Evolutionary conservation across 2,113 vertebrate species (phyloP), one percentile per base, ranked within the genome.

Genomic region (Odocoileus hemionus): DNA sequence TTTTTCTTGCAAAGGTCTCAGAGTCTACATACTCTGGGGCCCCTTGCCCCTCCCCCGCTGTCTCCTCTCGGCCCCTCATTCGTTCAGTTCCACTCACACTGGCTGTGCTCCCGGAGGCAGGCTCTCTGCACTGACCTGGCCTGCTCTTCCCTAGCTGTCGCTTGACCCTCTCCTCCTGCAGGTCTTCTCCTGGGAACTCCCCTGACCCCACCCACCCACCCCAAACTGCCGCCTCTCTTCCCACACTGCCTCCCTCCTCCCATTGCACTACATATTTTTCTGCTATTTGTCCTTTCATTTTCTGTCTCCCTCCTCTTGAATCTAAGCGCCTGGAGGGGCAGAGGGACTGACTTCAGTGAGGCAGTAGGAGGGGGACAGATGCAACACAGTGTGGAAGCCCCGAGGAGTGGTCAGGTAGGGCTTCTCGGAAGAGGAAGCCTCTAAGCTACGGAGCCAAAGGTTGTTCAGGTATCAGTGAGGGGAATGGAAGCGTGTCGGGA

Each of bases 51-150:
- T 6, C 12, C 39, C 58, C 78, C 64, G 6, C 33, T 13, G 1
- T 70, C 23, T 67, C 23, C 36, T n/a, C 64, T 60, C 45, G 13
- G 60, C 3, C 52, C 21, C 52, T 36, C 5, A 2, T 14, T 67
- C 58, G 2, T 50, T 47, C 1, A 3, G 12, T 47, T 19, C 21
- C 17, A 33, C 21, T 36, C 76, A 14, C 55, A 3, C 1, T 1
- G 13, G 45, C 60, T n/a, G 15, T 19, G 6, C 2, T 19, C 25
- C 14, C 7, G 11, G 3, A 19, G 16, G 33, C 10, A 26, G 43
- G 7, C 36, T 33, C 50, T 54, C 28, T 19, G 58, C 28, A 16
- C 16, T 26, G 67, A 33, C 21, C 64, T 6, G 21, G 16, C n/a
- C 9, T 26, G 12, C 30, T 78, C 93, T 85, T 52, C 57, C 67